Evolutionary conservation across 2,888 invertebrate species (phyloP).

Genomic region (Cataglyphis albicans): DNA sequence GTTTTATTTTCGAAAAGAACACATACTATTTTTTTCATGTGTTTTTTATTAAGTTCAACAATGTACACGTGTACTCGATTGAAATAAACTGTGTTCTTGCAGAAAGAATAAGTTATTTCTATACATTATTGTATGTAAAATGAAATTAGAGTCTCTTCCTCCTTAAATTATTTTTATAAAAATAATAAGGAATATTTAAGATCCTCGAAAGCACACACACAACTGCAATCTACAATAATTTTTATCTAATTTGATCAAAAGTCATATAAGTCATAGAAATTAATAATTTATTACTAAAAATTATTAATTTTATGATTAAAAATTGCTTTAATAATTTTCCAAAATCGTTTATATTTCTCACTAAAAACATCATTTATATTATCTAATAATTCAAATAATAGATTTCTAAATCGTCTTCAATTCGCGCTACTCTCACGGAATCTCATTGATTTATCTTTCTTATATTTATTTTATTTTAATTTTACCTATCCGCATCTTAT

Average conservation of each 20-base stretch:
- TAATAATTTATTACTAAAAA: neutral
- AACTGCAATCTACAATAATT: neutral
- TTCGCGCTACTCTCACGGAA: neutral
- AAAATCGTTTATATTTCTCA: neutral
- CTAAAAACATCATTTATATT: neutral
- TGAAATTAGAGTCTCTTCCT: neutral
- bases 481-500: neutral
- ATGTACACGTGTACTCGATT: neutral
- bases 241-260: neutral
- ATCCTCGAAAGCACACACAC: neutral
- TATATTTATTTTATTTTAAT: neutral
- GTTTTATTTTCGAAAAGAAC: neutral
- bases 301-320: neutral
- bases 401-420: neutral
- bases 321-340: neutral
- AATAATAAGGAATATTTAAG: conserved; percentile 10
- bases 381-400: neutral
- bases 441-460: neutral
- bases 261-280: neutral
- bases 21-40: conserved; percentile 1
- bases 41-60: neutral
- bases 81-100: neutral
- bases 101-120: neutral
- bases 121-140: neutral
- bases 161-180: neutral